Base-by-base conservation (phyloP, 2,113 vertebrate genomes). In the Cariama cristata region DNA sequence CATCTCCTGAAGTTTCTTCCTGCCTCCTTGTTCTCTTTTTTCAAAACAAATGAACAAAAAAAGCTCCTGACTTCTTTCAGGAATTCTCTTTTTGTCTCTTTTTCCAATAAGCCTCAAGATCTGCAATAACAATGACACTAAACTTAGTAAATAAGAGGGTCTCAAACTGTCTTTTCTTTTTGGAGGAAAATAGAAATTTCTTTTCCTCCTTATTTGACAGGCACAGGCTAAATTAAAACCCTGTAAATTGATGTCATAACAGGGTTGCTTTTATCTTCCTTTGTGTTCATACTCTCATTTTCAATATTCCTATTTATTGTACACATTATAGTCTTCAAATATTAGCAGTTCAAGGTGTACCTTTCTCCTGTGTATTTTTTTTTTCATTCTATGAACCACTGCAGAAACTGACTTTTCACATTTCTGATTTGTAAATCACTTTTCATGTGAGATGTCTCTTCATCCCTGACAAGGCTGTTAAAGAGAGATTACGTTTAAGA, bases 401-500 rank as follows among this genome's bases (percentile, higher is more conserved):
- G 33, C 40, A 63, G 59, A 81, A 82, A 71, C 22, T n/a, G 44
- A 28, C 56, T 90, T 79, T 81, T 81, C 77, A 92, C 38, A 45
- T 69, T 81, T 94, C 24, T 71, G 42, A 85, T 80, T 91, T 45
- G 35, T 84, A 38, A 74, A 77, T 63, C n/a, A 56, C 38, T 83
- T 94, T 86, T 33, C 14, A 21, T 86, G 52, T 62, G 69, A 67
- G 84, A 62, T 75, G 24, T 40, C 85, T 96, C 80, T 97, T 94
- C 71, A 83, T 55, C 45, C 19, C 23, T 59, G 87, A 82, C 35
- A 64, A 76, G 66, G 19, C 55, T 82, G 91, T 83, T 93, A 53
- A 88, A 94, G 58, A 87, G 27, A 84, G 60, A 79, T 82, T 53
- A 80, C 21, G 40, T 67, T 76, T 72, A 67, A 91, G 38, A 72